These are phyloP conservation scores for Aphelinus atriplicis DNA, from an alignment of 1,140 invertebrate species.

Conservation along the genomic window DNA sequence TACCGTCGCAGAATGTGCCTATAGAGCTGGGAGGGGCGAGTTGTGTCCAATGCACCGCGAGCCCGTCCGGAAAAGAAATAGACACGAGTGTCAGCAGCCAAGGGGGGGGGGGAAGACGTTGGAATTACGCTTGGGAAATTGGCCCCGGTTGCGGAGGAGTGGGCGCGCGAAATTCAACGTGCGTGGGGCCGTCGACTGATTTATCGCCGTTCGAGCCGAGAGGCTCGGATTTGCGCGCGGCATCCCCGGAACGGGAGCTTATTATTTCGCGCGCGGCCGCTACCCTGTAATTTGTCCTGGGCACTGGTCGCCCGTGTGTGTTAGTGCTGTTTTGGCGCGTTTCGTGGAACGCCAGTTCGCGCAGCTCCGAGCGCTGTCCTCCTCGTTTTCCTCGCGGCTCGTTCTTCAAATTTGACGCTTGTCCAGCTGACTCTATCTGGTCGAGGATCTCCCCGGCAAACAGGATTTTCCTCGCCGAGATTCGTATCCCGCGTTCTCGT, in stretches of 20 bases:
- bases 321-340: background rate
- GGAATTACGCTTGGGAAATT: slow-evolving; percentile 8
- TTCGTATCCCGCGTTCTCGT: too few relatives aligned
- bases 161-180: slow-evolving; percentile 30
- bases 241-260: slow-evolving; percentile 61
- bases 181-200: slow-evolving; percentile 51
- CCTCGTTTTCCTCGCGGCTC: background rate
- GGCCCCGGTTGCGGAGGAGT: background rate
- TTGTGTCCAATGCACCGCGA: too few relatives aligned
- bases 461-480: too few relatives aligned
- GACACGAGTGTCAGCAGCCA: too few relatives aligned
- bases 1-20: too few relatives aligned
- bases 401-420: too few relatives aligned
- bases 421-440: too few relatives aligned
- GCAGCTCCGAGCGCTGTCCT: background rate
- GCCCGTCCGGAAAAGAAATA: too few relatives aligned
- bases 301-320: too few relatives aligned
- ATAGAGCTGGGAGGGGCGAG: too few relatives aligned
- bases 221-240: slow-evolving; percentile 55
- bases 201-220: slow-evolving; percentile 54
- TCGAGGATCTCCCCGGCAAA: too few relatives aligned
- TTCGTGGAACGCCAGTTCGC: slow-evolving; percentile 49
- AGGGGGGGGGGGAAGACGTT: background rate
- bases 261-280: slow-evolving; percentile 57
- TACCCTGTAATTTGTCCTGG: slow-evolving; percentile 64